Evolutionary conservation across 2,113 vertebrate genomes (phyloP), one percentile per base, ranked within the genome.

Genomic region (Pygoscelis antarcticus): DNA sequence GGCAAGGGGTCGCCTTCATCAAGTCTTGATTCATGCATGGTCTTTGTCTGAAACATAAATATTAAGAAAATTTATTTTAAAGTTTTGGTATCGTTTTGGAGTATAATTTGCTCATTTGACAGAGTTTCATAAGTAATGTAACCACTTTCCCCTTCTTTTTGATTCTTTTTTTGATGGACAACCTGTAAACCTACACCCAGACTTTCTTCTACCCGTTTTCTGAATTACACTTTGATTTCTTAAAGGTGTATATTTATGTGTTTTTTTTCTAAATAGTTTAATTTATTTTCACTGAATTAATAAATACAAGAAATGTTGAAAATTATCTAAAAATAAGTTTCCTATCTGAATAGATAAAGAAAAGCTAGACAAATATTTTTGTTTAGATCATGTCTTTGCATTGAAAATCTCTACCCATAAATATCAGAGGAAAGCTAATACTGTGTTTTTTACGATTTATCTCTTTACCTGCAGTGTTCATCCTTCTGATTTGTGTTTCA

Each of bases 111-210:
- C 20, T 65, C 19, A 65, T 17, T 12, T 49, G 4, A 44, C 60
- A 44, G 42, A 61, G 1, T 66, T 88, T 89, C 1, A 1, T 66
- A 40, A 70, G 9, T 78, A 91, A 49, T 17, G 17, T 23, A 76
- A 69, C 9, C 3, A 9, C 11, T 60, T 72, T 42, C 9, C 3
- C 11, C 10, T 26, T 69, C 40, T 55, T 79, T 65, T 57, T 55
- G 2, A 3, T 47, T 74, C 15, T 49, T 75, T n/a, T 71, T 74
- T 49, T 18, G 0, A 61, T 21, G 7, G 6, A 40, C 2, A 78
- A 32, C 6, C 29, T 21, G 5, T 78, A 87, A 87, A 84, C n/a
- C 5, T 62, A 38, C 17, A 58, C 2, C 2, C 9, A 46, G 78
- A 65, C 16, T 1, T 34, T 36, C 36, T 65, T 74, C n/a, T 34